Base-by-base conservation (phyloP, 2,113 vertebrate species). In the Monopterus albus region DNA sequence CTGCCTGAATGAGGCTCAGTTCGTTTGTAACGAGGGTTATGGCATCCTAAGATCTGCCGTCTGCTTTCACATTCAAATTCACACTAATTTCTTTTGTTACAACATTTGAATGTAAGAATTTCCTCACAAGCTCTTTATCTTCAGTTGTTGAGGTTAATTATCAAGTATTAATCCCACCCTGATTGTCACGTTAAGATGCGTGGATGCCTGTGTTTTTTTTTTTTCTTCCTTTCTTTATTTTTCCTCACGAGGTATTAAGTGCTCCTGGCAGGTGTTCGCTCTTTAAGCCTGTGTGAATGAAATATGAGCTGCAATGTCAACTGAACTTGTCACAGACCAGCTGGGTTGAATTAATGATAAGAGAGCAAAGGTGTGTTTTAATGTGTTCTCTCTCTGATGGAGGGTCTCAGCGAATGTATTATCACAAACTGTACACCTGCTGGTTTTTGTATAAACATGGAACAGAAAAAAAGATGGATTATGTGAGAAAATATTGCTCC, bases 261-360 rank as follows among this genome's bases (percentile, higher is more conserved):
- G 87, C 72, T 83, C 29, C 69, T 82, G 83, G 84, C 91, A 87
- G 85, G 89, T 89, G 85, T 77, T 71, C 64, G 56, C 81, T 71
- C 78, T 56, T 58, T 64, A 46, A 72, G 76, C 78, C 74, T 59
- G 74, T 69, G 85, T 86, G 85, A 89, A 91, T 90, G 89, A 91
- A 91, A 90, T 88, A 89, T 88, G 88, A 91, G 87, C 80, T 61
- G 75, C 87, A 73, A 87, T 88, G 90, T 91, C 89, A 90, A 89
- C 89, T 86, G 72, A 91, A 91, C 87, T 89, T 91, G 90, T 90
- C 89, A 89, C 82, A 83, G 82, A 90, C 88, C 83, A 91, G 83
- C 82, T 69, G 39, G 81, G 84, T 88, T 91, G 89, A 91, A 91
- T 91, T 88, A 91, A 89, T 89, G 87, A 90, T 86, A 77, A 84